Evolutionary conservation across 2,797 vertebrate species (phyloP).

Genomic region (Pangasius macronema): DNA sequence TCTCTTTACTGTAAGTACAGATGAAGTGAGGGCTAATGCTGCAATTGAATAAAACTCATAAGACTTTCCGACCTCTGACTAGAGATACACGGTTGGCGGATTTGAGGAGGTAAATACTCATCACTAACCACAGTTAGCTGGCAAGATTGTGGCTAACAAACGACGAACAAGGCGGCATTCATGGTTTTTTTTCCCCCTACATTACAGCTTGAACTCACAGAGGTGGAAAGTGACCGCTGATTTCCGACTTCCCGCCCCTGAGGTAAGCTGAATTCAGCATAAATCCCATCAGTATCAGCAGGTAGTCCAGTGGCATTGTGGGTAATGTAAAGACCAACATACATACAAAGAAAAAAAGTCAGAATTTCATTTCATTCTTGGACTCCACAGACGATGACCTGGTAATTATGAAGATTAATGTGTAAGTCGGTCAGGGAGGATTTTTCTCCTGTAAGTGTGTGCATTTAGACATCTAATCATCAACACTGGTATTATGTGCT

Average conservation of each 20-base stretch:
- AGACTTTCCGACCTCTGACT: background rate
- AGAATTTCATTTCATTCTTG: background rate
- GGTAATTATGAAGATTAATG: background rate
- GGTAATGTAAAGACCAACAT: background rate
- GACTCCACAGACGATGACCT: background rate
- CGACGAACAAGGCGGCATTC: background rate
- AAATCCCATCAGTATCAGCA: background rate
- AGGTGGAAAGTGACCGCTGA: background rate
- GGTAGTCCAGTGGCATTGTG: background rate
- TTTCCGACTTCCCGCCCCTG: background rate
- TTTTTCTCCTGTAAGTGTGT: background rate
- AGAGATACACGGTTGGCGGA: background rate
- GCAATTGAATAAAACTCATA: background rate
- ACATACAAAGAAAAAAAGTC: background rate
- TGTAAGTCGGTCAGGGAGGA: background rate
- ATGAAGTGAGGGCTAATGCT: background rate
- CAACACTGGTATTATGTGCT: background rate
- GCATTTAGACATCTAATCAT: background rate
- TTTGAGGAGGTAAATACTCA: background rate
- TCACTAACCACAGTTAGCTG: background rate
- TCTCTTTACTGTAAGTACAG: background rate
- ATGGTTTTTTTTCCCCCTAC: background rate
- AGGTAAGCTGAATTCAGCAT: background rate
- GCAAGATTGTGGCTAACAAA: background rate
- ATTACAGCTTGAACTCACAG: background rate